These are phyloP conservation scores for Pteromalus puparum DNA, from an alignment of 1,140 invertebrate species.

Conservation along the genomic window DNA sequence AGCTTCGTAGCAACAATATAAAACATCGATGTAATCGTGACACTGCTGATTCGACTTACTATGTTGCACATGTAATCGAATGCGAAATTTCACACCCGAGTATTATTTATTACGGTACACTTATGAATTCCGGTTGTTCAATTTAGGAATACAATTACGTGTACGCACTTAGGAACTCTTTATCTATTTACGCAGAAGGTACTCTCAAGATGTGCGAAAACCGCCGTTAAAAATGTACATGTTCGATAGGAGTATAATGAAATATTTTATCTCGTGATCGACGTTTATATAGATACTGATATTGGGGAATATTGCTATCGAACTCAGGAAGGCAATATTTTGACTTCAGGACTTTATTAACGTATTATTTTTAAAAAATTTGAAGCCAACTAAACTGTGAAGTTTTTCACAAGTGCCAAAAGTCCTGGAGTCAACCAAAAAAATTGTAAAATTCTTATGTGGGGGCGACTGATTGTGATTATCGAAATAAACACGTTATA, in stretches of 20 bases:
- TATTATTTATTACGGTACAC: neutral
- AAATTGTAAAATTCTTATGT: neutral
- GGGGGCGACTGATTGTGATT: neutral
- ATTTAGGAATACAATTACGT: neutral
- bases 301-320: no score
- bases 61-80: neutral
- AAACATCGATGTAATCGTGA: neutral
- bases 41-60: no score
- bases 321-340: no score
- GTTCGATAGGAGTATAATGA: neutral
- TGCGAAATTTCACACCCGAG: neutral
- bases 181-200: neutral
- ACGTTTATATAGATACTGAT: neutral
- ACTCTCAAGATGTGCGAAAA: no score
- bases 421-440: neutral
- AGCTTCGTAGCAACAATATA: neutral
- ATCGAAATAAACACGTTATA: neutral
- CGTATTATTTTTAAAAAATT: neutral
- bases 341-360: neutral
- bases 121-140: neutral
- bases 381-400: neutral
- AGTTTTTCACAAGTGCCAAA: neutral
- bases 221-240: no score
- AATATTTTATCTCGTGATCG: neutral
- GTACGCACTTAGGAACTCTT: neutral